Conservation (phyloP, 2,888 invertebrate genomes). For the Pinctada fucata region DNA sequence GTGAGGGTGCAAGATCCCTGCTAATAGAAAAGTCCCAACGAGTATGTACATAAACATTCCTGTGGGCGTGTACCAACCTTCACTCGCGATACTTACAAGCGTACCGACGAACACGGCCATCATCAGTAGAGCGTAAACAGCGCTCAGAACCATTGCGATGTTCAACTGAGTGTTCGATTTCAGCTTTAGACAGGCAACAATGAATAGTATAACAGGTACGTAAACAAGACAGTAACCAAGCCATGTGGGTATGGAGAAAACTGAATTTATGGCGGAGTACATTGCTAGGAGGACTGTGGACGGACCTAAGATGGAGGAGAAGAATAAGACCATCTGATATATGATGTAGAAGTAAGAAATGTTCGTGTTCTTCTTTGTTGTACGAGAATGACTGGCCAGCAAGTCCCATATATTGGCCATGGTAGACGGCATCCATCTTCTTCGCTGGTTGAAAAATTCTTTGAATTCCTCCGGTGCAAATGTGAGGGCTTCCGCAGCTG, state of each 20-base stretch:
- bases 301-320: slow-evolving; percentile 57
- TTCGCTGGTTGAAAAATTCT: slow-evolving; percentile 98
- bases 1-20: slow-evolving; percentile 97
- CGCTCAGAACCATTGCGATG: slow-evolving; percentile 78
- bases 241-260: slow-evolving; percentile 79
- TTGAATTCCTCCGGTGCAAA: slow-evolving; percentile 96
- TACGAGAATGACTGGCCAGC: slow-evolving; percentile 88
- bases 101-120: slow-evolving; percentile 99
- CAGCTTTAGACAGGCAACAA: slow-evolving; percentile 93
- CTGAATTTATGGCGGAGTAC: slow-evolving; percentile 45
- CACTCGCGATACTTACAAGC: slow-evolving; percentile 95
- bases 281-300: slow-evolving; percentile 52
- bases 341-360: slow-evolving; percentile 83
- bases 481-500: slow-evolving; percentile 98
- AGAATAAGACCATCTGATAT: slow-evolving; percentile 65
- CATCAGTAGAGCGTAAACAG: slow-evolving; percentile 97
- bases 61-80: slow-evolving; percentile 81
- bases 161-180: slow-evolving; percentile 91
- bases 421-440: slow-evolving; percentile 99
- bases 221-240: slow-evolving; percentile 95
- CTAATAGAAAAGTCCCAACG: slow-evolving; percentile 97
- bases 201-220: slow-evolving; percentile 92
- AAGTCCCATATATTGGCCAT: slow-evolving; percentile 99
- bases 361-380: slow-evolving; percentile 96
- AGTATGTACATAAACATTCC: slow-evolving; percentile 54